Percentiles rank a stretch among this genome's conserved stretches.
Conservation (phyloP, 2,888 invertebrate species). For the Drosophila glabriapex region DNA sequence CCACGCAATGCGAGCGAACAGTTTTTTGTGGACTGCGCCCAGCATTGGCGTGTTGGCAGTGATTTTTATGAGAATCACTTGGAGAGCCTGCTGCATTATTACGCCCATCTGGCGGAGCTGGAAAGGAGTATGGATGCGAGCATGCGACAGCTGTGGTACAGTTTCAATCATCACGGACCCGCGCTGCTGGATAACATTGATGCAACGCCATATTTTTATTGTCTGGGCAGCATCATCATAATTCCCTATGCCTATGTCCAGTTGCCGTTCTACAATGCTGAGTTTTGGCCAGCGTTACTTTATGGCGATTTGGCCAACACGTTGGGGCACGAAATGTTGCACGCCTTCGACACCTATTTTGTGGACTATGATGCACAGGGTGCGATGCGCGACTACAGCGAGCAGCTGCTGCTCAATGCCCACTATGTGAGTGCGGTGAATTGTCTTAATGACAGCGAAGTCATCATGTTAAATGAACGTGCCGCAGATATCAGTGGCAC, state of each 20-base stretch:
- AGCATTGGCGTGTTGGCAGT: constrained; percentile 53
- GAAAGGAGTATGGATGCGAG: constrained; percentile 37
- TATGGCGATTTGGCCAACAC: constrained; percentile 81
- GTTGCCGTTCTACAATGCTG: constrained; percentile 70
- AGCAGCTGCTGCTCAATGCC: constrained; percentile 50
- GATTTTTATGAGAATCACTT: constrained; percentile 78
- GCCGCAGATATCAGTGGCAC: constrained; percentile 80
- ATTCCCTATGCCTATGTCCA: constrained; percentile 77
- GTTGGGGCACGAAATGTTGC: constrained; percentile 79
- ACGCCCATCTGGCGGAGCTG: constrained; percentile 50
- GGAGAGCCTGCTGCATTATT: constrained; percentile 66
- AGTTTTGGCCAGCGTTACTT: constrained; percentile 78
- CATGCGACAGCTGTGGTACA: constrained; percentile 52
- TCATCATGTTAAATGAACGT: constrained; percentile 68
- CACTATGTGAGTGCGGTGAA: constrained; percentile 52
- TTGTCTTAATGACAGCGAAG: constrained; percentile 63
- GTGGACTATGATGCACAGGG: constrained; percentile 73
- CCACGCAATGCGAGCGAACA: constrained; percentile 59
- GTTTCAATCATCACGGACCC: constrained; percentile 75
- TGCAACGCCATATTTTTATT: constrained; percentile 77
- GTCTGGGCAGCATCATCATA: constrained; percentile 71
- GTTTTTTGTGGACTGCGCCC: constrained; percentile 61
- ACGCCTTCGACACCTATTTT: constrained; percentile 75
- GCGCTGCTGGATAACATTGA: constrained; percentile 73
- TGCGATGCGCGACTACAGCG: constrained; percentile 59